Evolutionary conservation across 2,888 invertebrate species (phyloP).

Genomic region (Platycheirus albimanus): DNA sequence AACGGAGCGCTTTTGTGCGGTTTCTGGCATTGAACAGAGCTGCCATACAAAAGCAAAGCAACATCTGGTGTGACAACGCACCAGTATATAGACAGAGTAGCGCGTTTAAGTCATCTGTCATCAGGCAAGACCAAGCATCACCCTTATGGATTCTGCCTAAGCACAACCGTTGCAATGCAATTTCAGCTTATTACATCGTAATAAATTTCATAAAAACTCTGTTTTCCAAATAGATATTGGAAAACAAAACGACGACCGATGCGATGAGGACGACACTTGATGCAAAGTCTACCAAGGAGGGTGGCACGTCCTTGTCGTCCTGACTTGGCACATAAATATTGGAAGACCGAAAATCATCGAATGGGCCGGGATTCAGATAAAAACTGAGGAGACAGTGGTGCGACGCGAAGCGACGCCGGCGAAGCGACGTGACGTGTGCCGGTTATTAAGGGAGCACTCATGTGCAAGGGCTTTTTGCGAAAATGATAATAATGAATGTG

Average conservation of each 20-base stretch:
- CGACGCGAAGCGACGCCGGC: no score
- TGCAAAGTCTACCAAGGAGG: conserved; percentile 19
- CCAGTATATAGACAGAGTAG: conserved; percentile 39
- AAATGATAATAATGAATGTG: conserved; percentile 57
- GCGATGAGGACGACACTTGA: conserved; percentile 34
- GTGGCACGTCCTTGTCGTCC: conserved; percentile 18
- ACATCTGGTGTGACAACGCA: conserved; percentile 66
- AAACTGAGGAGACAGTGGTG: conserved; percentile 36
- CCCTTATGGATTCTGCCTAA: conserved; percentile 26
- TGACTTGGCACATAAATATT: not conserved
- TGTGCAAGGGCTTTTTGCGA: conserved; percentile 59
- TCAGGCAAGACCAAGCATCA: conserved; percentile 12
- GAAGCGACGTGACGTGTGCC: conserved; percentile 71
- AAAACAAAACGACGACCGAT: conserved; percentile 52
- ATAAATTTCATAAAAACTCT: conserved; percentile 68
- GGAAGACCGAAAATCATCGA: conserved; percentile 51
- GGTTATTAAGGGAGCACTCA: conserved; percentile 72
- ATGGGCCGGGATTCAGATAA: conserved; percentile 22
- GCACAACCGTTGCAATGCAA: conserved; percentile 61
- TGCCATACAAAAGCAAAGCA: conserved; percentile 62
- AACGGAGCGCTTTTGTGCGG: conserved; percentile 67
- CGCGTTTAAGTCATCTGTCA: conserved; percentile 65
- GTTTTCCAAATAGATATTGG: conserved; percentile 55
- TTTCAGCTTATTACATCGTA: conserved; percentile 69
- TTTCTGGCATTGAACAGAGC: conserved; percentile 58